A percentile compares a stretch with the other conserved stretches of the same genome.
These are phyloP conservation scores for Semibalanus balanoides DNA, from an alignment of 1,140 invertebrate species.

Conservation along the genomic window DNA sequence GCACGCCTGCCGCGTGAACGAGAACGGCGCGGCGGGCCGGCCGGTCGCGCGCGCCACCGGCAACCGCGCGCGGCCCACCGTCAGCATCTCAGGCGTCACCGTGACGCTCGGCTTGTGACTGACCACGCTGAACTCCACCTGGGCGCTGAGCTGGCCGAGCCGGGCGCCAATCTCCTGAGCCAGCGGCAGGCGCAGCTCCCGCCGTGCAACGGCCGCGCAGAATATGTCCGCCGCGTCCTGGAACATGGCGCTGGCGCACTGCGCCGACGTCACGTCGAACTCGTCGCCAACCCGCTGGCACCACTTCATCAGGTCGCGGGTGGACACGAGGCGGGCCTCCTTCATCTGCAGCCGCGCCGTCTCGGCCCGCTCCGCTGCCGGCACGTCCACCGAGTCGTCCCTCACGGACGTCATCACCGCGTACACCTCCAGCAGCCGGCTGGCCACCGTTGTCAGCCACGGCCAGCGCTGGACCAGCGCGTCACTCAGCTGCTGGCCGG, in stretches of 20 bases:
- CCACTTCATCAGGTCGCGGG: conserved; percentile 78
- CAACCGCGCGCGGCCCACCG: conserved; percentile 26
- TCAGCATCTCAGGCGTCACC: conserved; percentile 28
- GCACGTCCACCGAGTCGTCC: conserved; percentile 27
- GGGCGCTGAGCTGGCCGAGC: conserved; percentile 64
- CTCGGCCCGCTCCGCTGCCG: conserved; percentile 9
- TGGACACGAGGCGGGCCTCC: conserved; percentile 30
- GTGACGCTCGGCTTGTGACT: conserved; percentile 61
- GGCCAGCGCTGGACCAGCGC: conserved; percentile 48
- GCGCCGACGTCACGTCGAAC: conserved; percentile 53
- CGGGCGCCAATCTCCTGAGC: conserved; percentile 53
- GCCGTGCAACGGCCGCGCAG: conserved; percentile 49
- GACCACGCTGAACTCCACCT: conserved; percentile 41
- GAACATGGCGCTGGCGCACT: conserved; percentile 29
- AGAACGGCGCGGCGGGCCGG: conserved; percentile 37
- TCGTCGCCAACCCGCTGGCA: conserved; percentile 56
- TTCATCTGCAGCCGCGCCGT: conserved; percentile 10
- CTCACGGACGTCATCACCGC: conserved; percentile 56
- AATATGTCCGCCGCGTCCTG: conserved; percentile 88
- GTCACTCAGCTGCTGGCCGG: conserved; percentile 50
- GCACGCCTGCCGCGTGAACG: conserved; percentile 59
- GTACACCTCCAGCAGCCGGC: conserved; percentile 69
- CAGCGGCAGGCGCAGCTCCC: conserved; percentile 27
- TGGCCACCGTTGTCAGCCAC: conserved; percentile 51
- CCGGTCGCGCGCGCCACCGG: neutral